phyloP scores from a whole-genome alignment of 1,140 invertebrate genomes.

The Meloidogyne exigua region DNA sequence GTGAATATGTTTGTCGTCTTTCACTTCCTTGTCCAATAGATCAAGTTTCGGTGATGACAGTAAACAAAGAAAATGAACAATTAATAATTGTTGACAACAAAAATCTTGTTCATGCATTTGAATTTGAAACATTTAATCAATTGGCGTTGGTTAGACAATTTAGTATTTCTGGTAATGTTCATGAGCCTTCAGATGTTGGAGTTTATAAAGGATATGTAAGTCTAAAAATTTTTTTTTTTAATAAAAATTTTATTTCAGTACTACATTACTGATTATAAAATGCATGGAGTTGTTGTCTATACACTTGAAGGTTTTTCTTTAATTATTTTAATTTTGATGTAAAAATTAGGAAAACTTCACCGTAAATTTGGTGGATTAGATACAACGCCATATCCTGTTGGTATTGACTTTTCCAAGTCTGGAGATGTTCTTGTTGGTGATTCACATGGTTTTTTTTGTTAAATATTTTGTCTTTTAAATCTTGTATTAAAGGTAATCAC shows the following conservation, averaged over 20 bases:
- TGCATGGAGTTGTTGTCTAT: conserved; percentile 37
- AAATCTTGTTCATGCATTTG: conserved; percentile 37
- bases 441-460: conserved; percentile 26
- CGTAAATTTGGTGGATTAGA: conserved; percentile 29
- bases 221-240: not conserved
- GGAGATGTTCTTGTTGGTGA: conserved; percentile 39
- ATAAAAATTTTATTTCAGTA: conserved; percentile 21
- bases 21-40: conserved; percentile 25
- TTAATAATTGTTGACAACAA: conserved; percentile 41
- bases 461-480: not conserved
- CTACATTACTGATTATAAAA: conserved; percentile 44
- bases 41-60: conserved; percentile 36
- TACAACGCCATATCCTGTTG: conserved; percentile 38
- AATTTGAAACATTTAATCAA: conserved; percentile 31
- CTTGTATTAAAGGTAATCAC: conserved; percentile 28
- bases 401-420: conserved; percentile 40
- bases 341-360: conserved; percentile 34
- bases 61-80: conserved; percentile 38
- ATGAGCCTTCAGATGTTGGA: conserved; percentile 36
- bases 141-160: conserved; percentile 26
- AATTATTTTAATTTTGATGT: not conserved
- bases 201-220: conserved; percentile 35
- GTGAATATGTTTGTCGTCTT: conserved; percentile 36
- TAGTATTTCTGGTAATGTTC: conserved; percentile 36
- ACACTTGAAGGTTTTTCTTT: conserved; percentile 26